phyloP scores from a whole-genome alignment of 2,888 invertebrate species.

The Nomada ferruginata region DNA sequence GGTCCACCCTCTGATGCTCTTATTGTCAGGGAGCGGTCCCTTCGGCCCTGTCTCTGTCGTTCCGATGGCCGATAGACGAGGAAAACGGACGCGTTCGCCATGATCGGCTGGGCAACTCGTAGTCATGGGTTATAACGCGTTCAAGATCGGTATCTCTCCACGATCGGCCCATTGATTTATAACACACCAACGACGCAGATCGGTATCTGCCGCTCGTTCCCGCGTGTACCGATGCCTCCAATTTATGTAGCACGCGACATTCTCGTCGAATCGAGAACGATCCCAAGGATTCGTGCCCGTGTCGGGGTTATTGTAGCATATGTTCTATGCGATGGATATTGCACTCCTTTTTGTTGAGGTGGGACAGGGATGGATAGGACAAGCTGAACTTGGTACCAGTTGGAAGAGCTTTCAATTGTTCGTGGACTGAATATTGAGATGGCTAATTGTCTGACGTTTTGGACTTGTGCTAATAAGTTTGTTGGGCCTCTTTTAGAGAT shows the following conservation, averaged over 20 bases:
- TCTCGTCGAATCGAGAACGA: slow-evolving; percentile 58
- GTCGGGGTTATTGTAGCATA: not conserved
- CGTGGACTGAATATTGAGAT: no score
- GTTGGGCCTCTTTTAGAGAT: no score
- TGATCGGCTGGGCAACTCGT: slow-evolving; percentile 37
- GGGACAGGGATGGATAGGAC: no score
- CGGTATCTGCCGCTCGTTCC: slow-evolving; percentile 70
- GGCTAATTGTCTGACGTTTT: no score
- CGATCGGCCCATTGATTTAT: slow-evolving; percentile 76
- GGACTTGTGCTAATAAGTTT: no score
- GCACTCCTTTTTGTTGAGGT: no score
- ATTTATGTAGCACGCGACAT: slow-evolving; percentile 79
- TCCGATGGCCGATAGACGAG: not conserved
- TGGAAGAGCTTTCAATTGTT: no score
- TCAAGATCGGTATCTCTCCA: slow-evolving; percentile 57
- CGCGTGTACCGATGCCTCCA: slow-evolving; percentile 71
- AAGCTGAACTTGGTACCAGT: no score
- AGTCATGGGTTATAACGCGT: slow-evolving; percentile 45
- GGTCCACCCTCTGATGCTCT: slow-evolving; percentile 35
- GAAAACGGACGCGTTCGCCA: slow-evolving; percentile 47
- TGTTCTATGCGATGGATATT: not conserved
- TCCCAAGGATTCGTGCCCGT: not conserved
- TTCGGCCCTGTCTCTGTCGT: slow-evolving; percentile 29
- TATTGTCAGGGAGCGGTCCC: slow-evolving; percentile 46
- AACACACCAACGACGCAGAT: slow-evolving; percentile 69